Conservation (phyloP, 2,797 vertebrate species). For the Neostethus bicornis region DNA sequence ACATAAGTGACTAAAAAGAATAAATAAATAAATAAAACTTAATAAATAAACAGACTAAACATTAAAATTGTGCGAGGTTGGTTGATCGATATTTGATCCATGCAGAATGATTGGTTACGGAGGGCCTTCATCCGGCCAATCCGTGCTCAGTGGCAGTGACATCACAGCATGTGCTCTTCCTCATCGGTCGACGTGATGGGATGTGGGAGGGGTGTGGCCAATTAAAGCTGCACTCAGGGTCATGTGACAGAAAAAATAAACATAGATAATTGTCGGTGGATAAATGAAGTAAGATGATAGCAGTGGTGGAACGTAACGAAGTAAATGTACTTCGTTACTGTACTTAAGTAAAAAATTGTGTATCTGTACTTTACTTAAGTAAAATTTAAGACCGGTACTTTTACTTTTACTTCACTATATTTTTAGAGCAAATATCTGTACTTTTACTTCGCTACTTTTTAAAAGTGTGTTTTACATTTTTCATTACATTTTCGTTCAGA, state of each 20-base stretch:
- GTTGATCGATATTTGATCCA: slow-evolving; percentile 13
- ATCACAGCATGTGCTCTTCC: slow-evolving; percentile 29
- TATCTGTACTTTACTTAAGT: too few relatives aligned
- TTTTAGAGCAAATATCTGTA: too few relatives aligned
- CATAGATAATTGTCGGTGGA: too few relatives aligned
- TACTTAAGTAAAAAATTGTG: too few relatives aligned
- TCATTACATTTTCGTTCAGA: too few relatives aligned
- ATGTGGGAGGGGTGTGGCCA: slow-evolving; percentile 6
- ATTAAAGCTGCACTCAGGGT: slow-evolving; percentile 32
- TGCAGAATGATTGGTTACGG: slow-evolving; percentile 1
- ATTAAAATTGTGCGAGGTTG: background rate
- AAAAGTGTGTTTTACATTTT: too few relatives aligned
- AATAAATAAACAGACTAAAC: background rate
- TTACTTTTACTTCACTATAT: too few relatives aligned
- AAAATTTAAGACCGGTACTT: too few relatives aligned
- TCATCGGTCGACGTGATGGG: slow-evolving; percentile 34
- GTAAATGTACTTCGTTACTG: too few relatives aligned
- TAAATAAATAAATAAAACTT: slow-evolving; percentile 12
- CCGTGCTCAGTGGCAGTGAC: slow-evolving; percentile 29
- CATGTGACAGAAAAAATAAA: background rate
- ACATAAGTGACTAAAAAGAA: background rate
- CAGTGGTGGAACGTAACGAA: too few relatives aligned
- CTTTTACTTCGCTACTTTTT: too few relatives aligned
- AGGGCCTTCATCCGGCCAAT: background rate
- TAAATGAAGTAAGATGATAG: too few relatives aligned